Evolutionary conservation across 2,797 vertebrate genomes (phyloP).

Genomic region (Tadarida brasiliensis): DNA sequence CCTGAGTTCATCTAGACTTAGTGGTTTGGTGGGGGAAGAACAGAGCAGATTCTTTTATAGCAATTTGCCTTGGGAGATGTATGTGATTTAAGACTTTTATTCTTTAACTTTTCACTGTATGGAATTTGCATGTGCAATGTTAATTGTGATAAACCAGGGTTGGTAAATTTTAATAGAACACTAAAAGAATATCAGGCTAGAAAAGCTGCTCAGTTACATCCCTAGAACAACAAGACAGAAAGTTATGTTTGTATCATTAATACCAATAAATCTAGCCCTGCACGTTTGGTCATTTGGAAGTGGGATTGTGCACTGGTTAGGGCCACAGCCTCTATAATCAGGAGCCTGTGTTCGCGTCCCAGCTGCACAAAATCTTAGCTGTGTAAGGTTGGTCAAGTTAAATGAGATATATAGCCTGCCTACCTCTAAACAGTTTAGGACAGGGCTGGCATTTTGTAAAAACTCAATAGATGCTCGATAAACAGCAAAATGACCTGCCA

Average conservation of each 20-base stretch:
- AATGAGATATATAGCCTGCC: not conserved
- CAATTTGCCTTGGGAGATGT: not conserved
- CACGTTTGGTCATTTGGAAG: not conserved
- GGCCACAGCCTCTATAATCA: not conserved
- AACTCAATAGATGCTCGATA: not conserved
- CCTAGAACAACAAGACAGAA: not conserved
- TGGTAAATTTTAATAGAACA: conserved; percentile 12
- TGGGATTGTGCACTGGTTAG: rapidly evolving
- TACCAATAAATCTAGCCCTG: not conserved
- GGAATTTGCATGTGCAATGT: not conserved
- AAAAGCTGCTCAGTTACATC: not conserved
- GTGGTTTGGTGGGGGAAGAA: not conserved
- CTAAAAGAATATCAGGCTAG: not conserved
- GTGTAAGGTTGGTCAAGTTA: not conserved
- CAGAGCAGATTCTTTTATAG: not conserved
- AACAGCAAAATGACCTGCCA: not conserved
- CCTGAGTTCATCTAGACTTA: not conserved
- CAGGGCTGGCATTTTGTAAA: not conserved
- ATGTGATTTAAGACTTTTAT: not conserved
- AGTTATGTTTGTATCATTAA: not conserved
- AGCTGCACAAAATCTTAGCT: rapidly evolving
- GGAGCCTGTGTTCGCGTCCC: not conserved
- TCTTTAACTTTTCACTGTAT: not conserved
- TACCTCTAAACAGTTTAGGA: not conserved
- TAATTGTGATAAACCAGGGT: not conserved